Conservation (phyloP, 1,140 invertebrate species). For the Saccostrea glomerata region DNA sequence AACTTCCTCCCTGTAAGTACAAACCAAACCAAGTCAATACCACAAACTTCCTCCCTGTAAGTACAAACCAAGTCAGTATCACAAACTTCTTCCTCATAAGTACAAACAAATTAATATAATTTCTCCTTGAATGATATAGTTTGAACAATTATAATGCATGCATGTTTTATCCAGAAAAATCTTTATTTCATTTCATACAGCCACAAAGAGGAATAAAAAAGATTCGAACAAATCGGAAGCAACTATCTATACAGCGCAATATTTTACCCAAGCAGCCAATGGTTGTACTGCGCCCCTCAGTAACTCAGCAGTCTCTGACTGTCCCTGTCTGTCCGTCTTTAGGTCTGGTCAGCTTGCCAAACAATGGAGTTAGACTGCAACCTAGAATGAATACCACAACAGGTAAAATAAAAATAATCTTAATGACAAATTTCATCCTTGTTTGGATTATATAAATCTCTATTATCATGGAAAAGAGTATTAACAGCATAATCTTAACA, state of each 20-base stretch:
- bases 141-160: background rate
- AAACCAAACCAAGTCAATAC: too few relatives aligned
- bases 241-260: constrained; percentile 22
- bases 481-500: too few relatives aligned
- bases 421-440: too few relatives aligned
- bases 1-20: too few relatives aligned
- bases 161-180: background rate
- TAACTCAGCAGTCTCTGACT: background rate
- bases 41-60: too few relatives aligned
- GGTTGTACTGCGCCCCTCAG: background rate
- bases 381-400: background rate
- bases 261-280: constrained; percentile 22
- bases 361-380: constrained; percentile 8
- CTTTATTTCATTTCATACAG: background rate
- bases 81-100: too few relatives aligned
- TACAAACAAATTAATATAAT: too few relatives aligned
- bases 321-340: background rate
- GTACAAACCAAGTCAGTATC: too few relatives aligned
- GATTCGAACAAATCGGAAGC: constrained; percentile 30
- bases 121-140: background rate
- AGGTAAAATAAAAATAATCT: background rate
- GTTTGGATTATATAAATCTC: too few relatives aligned
- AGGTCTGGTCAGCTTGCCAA: background rate
- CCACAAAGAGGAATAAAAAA: constrained; percentile 23
- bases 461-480: too few relatives aligned